Base-by-base conservation (phyloP, 2,113 vertebrate species). In the Uropsilus gracilis region DNA sequence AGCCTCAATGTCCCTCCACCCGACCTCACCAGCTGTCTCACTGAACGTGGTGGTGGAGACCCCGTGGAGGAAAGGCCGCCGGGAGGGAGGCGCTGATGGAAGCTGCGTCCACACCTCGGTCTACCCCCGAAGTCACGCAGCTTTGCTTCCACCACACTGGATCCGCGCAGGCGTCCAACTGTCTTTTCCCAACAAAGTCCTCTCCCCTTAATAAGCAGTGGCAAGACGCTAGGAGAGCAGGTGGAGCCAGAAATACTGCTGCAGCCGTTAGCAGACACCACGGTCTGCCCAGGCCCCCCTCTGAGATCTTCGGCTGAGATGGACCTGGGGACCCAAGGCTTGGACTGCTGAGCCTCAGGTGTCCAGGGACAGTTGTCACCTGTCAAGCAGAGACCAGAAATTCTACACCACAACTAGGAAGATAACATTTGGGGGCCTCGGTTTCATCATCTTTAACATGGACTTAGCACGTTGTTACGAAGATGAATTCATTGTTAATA, bases 381-480 rank as follows among this genome's bases (percentile, higher is more conserved):
- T n/a, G 22, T 71, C 26, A 61, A 53, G 64, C 11, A 81, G 30
- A 76, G 22, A 89, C 0, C 6, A 53, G 8, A 42, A 59, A 44
- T 50, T 28, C 50, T 22, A 53, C 34, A 48, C 34, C 17, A 77
- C 37, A 63, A 53, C 80, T 44, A 32, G 30, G 24, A 73, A 86
- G 22, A 0, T 57, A 66, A 76, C 5, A 39, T 24, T 11, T 8
- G 26, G 57, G 18, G 13, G 6, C 17, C 5, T 80, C 72, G 30
- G 24, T 73, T 96, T 64, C n/a, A 17, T 63, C 32, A 50, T 28
- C 46, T 77, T 77, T 34, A 94, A 96, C 86, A 73, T 68, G 32
- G 32, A 11, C 1, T 81, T 75, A 69, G 68, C n/a, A 68, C 71
- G 22, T 57, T 42, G 26, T 48, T 37, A 61, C 30, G 30, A 86